These are phyloP conservation scores for Pyrocephalus nanus DNA, from an alignment of 2,797 vertebrate genomes.

Conservation along the genomic window DNA sequence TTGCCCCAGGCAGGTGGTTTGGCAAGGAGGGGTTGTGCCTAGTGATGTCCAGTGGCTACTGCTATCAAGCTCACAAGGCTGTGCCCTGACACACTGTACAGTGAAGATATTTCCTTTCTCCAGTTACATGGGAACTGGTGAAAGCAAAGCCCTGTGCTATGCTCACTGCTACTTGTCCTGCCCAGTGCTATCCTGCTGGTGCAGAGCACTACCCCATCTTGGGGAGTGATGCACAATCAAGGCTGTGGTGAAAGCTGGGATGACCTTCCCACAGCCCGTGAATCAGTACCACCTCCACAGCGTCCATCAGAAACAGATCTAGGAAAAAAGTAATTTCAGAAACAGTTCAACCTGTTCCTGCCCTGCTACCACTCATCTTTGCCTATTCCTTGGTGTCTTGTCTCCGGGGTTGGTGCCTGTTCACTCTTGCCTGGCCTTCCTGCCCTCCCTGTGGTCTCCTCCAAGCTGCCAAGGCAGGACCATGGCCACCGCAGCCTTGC, in stretches of 20 bases:
- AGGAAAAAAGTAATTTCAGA: neutral
- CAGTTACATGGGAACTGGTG: neutral
- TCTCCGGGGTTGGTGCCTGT: neutral
- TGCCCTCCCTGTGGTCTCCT: neutral
- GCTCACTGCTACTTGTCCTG: rapidly evolving
- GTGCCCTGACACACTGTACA: neutral
- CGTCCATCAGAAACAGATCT: neutral
- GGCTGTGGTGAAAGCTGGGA: neutral
- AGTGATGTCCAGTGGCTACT: neutral
- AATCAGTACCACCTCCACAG: neutral
- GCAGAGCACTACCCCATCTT: neutral
- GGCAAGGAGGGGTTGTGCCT: neutral
- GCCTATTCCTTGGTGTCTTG: neutral
- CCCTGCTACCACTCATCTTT: neutral
- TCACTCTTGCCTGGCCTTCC: neutral
- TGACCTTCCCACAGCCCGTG: neutral
- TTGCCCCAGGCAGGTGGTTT: neutral
- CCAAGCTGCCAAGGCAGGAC: neutral
- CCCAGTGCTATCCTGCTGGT: neutral
- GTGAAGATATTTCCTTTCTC: neutral
- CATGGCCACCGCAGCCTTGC: neutral
- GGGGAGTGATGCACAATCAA: neutral
- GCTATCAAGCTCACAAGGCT: neutral
- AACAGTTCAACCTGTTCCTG: neutral
- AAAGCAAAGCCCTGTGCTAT: neutral